These are phyloP conservation scores for Agonum fuliginosum DNA, from an alignment of 2,888 invertebrate genomes.

Conservation along the genomic window DNA sequence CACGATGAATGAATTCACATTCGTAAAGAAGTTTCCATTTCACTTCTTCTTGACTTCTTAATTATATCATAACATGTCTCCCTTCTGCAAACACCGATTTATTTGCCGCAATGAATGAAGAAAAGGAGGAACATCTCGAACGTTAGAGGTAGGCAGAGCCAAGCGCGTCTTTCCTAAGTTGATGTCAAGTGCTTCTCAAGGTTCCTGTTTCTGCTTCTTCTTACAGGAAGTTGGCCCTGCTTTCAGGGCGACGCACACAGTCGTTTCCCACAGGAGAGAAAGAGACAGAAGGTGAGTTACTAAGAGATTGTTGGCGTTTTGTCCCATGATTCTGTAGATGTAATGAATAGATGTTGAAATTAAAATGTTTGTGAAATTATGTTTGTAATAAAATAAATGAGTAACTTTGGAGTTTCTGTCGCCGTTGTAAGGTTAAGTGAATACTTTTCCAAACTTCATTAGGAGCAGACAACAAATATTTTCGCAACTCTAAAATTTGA, in stretches of 20 bases:
- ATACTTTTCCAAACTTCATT: too few relatives aligned
- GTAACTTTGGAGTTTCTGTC: not conserved
- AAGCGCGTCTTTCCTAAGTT: slow-evolving; percentile 12
- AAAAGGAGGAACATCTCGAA: not conserved
- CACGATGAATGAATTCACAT: not conserved
- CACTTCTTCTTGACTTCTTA: not conserved
- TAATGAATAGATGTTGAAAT: slow-evolving; percentile 29
- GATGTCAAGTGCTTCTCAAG: slow-evolving; percentile 30
- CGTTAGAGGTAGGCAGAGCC: slow-evolving; percentile 1
- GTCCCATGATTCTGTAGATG: not conserved
- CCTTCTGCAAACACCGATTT: not conserved
- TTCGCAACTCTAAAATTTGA: too few relatives aligned
- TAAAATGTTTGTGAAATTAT: slow-evolving; percentile 18
- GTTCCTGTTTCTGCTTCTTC: slow-evolving; percentile 3
- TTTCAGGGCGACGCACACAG: not conserved
- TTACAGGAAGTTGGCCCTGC: slow-evolving; percentile 7
- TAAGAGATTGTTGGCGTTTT: slow-evolving; percentile 18
- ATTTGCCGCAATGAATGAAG: not conserved
- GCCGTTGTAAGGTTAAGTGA: not conserved
- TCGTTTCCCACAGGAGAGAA: not conserved
- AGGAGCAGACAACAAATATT: too few relatives aligned
- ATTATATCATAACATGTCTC: slow-evolving; percentile 13
- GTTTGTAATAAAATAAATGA: slow-evolving; percentile 1
- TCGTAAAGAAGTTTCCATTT: slow-evolving; percentile 12
- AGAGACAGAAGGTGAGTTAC: not conserved